phyloP scores from a whole-genome alignment of 2,113 vertebrate species.

The Poeciliopsis turrubarensis region DNA sequence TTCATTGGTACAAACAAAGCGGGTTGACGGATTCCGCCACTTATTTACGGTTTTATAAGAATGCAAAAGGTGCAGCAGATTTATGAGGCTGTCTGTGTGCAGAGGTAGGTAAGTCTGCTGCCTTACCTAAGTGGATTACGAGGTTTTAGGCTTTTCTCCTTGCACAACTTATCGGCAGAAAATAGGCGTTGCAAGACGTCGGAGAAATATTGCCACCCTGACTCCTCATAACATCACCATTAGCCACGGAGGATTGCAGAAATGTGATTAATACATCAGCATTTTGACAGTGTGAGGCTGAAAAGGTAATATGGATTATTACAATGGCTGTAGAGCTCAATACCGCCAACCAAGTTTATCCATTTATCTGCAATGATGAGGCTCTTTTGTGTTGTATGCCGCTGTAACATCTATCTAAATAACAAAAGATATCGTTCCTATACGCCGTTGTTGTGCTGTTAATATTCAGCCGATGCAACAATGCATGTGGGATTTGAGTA shows the following conservation, averaged over 20 bases:
- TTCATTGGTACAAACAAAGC: constrained; percentile 53
- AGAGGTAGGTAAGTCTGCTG: constrained; percentile 71
- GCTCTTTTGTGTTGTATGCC: constrained; percentile 77
- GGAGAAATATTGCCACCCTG: constrained; percentile 72
- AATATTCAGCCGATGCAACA: constrained; percentile 75
- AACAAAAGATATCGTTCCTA: constrained; percentile 78
- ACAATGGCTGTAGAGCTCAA: constrained; percentile 80
- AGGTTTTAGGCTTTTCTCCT: constrained; percentile 79
- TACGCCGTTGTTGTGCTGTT: constrained; percentile 72
- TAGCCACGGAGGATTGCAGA: constrained; percentile 76
- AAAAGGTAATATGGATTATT: constrained; percentile 84
- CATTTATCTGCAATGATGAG: constrained; percentile 82
- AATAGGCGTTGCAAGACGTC: constrained; percentile 76
- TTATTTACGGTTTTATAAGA: constrained; percentile 44
- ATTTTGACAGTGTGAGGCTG: constrained; percentile 78
- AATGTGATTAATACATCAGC: constrained; percentile 82
- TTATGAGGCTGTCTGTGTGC: constrained; percentile 74
- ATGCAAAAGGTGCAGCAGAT: constrained; percentile 62
- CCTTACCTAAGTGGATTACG: constrained; percentile 79
- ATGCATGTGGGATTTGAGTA: constrained; percentile 63
- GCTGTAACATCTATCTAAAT: constrained; percentile 81
- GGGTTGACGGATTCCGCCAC: constrained; percentile 33
- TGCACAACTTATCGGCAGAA: constrained; percentile 79
- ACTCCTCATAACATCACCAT: constrained; percentile 74
- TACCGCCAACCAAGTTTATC: constrained; percentile 81